A percentile compares a stretch with the other conserved stretches of the same genome.
Conservation (phyloP, 2,888 invertebrate species). For the Drosophila kanekoi region DNA sequence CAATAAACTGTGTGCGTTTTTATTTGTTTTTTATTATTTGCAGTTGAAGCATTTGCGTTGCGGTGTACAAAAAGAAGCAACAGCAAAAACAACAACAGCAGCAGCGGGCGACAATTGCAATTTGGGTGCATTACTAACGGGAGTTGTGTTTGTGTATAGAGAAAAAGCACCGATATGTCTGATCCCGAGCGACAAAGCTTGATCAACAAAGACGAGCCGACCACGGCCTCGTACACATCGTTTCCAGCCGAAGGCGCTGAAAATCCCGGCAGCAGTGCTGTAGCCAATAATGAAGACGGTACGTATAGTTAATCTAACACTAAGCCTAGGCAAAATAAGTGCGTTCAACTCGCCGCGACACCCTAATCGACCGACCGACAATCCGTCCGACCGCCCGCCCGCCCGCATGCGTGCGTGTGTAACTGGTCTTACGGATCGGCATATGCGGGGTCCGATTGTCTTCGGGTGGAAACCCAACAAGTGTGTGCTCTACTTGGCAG, state of each 20-base stretch:
- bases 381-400: background rate
- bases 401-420: conserved; percentile 16
- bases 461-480: conserved; percentile 77
- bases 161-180: conserved; percentile 72
- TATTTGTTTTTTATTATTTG: conserved; percentile 30
- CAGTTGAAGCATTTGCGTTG: conserved; percentile 73
- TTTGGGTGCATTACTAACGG: conserved; percentile 56
- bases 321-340: conserved; percentile 38
- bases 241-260: conserved; percentile 65
- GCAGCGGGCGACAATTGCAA: conserved; percentile 40
- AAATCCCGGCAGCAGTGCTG: conserved; percentile 64
- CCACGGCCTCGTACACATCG: conserved; percentile 70
- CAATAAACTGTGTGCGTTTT: conserved; percentile 30
- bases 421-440: conserved; percentile 25
- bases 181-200: conserved; percentile 84
- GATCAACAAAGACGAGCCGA: conserved; percentile 77
- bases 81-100: conserved; percentile 32
- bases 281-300: conserved; percentile 67
- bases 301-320: conserved; percentile 41
- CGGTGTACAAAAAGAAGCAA: conserved; percentile 43
- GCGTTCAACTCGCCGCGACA: conserved; percentile 55
- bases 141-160: conserved; percentile 36
- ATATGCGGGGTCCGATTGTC: conserved; percentile 49
- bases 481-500: conserved; percentile 68
- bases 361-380: background rate